These are phyloP conservation scores for Achatina immaculata DNA, from an alignment of 1,140 invertebrate species.

Conservation along the genomic window DNA sequence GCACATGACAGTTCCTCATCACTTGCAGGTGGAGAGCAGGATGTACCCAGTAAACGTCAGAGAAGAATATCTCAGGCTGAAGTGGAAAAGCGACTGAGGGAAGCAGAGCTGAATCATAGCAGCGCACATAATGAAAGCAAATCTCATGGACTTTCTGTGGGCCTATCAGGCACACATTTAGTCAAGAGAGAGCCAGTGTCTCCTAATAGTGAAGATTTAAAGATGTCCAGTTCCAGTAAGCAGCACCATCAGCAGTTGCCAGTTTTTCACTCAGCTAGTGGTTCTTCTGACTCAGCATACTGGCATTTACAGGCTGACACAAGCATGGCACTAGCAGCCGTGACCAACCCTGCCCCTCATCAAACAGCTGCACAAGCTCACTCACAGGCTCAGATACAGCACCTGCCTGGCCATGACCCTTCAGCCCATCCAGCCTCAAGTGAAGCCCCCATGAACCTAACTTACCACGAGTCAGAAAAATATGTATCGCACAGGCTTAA, in stretches of 20 bases:
- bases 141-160: conserved; percentile 31
- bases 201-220: conserved; percentile 15
- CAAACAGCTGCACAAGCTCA: conserved; percentile 29
- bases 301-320: conserved; percentile 26
- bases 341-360: neutral
- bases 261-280: conserved; percentile 12
- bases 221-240: neutral
- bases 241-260: conserved; percentile 26
- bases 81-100: conserved; percentile 25
- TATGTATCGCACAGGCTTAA: neutral
- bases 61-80: conserved; percentile 36
- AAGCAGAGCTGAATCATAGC: conserved; percentile 25
- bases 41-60: conserved; percentile 23
- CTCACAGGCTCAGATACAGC: conserved; percentile 29
- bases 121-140: neutral
- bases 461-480: conserved; percentile 35
- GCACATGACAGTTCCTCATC: neutral
- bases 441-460: conserved; percentile 35
- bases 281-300: conserved; percentile 20
- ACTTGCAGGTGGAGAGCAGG: neutral
- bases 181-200: conserved; percentile 37
- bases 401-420: conserved; percentile 27
- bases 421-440: neutral
- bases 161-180: conserved; percentile 29
- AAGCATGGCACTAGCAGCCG: conserved; percentile 19